A percentile compares a stretch with the other conserved stretches of the same genome.
These are phyloP conservation scores for Neelides folsomi DNA, from an alignment of 2,888 invertebrate genomes.

Conservation along the genomic window DNA sequence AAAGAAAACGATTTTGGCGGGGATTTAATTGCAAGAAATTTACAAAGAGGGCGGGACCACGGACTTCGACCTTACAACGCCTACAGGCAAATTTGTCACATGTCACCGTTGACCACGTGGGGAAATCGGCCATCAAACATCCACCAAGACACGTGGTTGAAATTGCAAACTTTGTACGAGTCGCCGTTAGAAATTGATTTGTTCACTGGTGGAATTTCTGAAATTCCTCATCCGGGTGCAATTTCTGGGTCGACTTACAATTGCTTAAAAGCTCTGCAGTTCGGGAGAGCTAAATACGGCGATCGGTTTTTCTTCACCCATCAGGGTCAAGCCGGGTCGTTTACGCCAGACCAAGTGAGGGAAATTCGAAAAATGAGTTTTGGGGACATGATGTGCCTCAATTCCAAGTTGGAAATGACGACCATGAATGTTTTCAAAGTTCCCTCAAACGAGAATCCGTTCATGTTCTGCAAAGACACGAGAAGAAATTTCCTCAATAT, in stretches of 20 bases:
- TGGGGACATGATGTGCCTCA: conserved; percentile 4
- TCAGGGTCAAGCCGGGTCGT: conserved; percentile 5
- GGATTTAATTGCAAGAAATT: conserved; percentile 28
- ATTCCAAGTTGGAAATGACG: background rate
- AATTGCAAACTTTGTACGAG: conserved; percentile 45
- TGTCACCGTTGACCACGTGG: conserved; percentile 69
- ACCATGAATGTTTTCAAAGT: background rate
- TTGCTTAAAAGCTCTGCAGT: conserved; percentile 34
- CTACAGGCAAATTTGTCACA: conserved; percentile 76
- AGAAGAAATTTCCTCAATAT: too few relatives aligned
- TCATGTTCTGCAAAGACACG: too few relatives aligned
- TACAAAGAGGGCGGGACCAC: conserved; percentile 41
- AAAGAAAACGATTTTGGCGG: conserved; percentile 22
- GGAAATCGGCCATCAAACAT: conserved; percentile 78
- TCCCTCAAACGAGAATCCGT: background rate
- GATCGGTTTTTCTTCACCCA: conserved; percentile 9
- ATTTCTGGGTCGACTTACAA: conserved; percentile 89
- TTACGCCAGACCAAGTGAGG: background rate
- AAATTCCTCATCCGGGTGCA: conserved; percentile 74
- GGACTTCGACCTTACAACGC: conserved; percentile 79
- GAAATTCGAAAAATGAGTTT: background rate
- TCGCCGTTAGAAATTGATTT: conserved; percentile 91
- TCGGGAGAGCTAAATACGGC: conserved; percentile 1
- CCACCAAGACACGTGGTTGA: conserved; percentile 51
- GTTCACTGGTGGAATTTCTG: conserved; percentile 89